Evolutionary conservation across 1,140 invertebrate genomes (phyloP), one percentile per base, ranked within the genome.

Genomic region (Lithobius niger): DNA sequence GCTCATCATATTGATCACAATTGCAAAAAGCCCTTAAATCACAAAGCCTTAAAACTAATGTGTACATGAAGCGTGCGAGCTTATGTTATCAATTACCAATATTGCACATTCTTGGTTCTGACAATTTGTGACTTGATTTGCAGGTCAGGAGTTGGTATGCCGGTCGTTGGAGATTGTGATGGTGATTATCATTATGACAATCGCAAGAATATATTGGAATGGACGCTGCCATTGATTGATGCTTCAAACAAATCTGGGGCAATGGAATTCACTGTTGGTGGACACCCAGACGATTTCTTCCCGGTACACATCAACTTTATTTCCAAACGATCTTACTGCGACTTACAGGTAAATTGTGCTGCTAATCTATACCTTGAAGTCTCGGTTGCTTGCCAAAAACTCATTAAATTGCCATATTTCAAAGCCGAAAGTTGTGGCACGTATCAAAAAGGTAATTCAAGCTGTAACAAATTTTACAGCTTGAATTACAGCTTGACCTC

Each of bases 261-360:
- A 1, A 80, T 99, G 72, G 95, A 98, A 75, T 98, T 98, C 68
- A 79, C 80, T 55, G 81, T 79, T 21, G 78, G 80, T 1, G 85
- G 87, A 54, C 81, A 87, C 43, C 83, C 90, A 0, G 82, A 87
- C 58, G 90, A 97, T 66, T 98, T 98, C 75, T 99, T 97, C 74
- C 95, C 95, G 19, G 77, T 99, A 57, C 78, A 79, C 42, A 82
- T 97, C 26, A 78, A 79, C 28, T 97, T 97, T 76, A 78, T 81
- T 16, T 94, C 88, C 0, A 86, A 86, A 67, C 84, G 84, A 27
- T 77, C 88, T 2, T 92, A 88, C 69, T 89, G 88, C 59, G 80
- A 86, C 67, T 80, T 97, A 56, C 80, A 80, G 65, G 88, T 87
- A 73, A 66, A n/a, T n/a, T n/a, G n/a, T n/a, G n/a, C n/a, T n/a